These are phyloP conservation scores for Squalus acanthias DNA, from an alignment of 2,797 vertebrate species.

Conservation along the genomic window DNA sequence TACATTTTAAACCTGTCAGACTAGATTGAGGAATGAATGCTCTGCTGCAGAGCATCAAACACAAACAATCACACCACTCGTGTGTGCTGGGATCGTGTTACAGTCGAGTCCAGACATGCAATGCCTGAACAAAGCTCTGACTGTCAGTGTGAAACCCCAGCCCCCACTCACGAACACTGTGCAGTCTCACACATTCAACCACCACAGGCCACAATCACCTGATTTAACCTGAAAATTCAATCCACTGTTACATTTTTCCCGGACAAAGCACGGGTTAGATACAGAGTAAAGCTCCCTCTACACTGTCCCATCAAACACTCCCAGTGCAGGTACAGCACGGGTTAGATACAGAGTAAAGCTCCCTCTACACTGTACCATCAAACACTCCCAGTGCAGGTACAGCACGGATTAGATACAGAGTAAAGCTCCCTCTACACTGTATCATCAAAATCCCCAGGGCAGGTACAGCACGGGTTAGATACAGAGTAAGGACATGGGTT, in stretches of 20 bases:
- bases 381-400: too few relatives aligned
- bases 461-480: not conserved
- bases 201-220: not conserved
- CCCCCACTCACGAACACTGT: not conserved
- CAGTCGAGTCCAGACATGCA: not conserved
- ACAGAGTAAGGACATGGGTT: not conserved
- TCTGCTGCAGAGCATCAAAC: not conserved
- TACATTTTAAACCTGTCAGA: not conserved
- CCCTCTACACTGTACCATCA: too few relatives aligned
- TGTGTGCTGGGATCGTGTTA: not conserved
- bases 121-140: not conserved
- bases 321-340: too few relatives aligned
- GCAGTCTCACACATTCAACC: too few relatives aligned
- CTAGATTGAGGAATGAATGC: constrained; percentile 12
- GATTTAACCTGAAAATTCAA: not conserved
- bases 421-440: too few relatives aligned
- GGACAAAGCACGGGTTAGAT: not conserved
- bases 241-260: not conserved
- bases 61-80: not conserved
- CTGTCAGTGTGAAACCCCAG: not conserved
- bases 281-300: not conserved
- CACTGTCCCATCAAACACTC: too few relatives aligned
- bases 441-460: not conserved
- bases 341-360: too few relatives aligned
- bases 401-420: too few relatives aligned